A percentile compares a stretch with the other conserved stretches of the same genome.
Conservation (phyloP, 2,797 vertebrate species). For the Synanceia verrucosa region DNA sequence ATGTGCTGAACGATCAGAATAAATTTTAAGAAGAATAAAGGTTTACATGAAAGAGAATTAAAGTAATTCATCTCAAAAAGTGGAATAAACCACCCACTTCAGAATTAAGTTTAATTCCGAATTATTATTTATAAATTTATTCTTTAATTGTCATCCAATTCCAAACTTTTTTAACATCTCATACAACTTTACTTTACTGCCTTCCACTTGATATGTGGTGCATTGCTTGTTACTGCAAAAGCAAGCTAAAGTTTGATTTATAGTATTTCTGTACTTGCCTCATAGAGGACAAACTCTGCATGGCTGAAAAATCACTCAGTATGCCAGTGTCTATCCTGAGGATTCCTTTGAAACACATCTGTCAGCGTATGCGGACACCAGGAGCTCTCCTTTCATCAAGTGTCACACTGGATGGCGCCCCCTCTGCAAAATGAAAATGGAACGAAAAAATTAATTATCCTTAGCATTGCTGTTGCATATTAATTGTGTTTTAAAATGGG, state of each 20-base stretch:
- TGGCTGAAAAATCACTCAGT: constrained; percentile 10
- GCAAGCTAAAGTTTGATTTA: background rate
- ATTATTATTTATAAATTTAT: no score
- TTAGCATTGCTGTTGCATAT: constrained; percentile 63
- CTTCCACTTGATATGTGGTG: background rate
- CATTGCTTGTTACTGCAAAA: background rate
- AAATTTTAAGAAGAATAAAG: no score
- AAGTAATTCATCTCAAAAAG: no score
- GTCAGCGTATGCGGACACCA: constrained; percentile 50
- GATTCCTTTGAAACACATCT: constrained; percentile 59
- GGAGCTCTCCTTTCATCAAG: constrained; percentile 65
- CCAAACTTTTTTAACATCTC: background rate
- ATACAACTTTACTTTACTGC: background rate
- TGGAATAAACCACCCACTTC: no score
- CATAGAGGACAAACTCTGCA: constrained; percentile 17
- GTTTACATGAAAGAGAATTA: no score
- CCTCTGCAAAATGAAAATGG: constrained; percentile 58
- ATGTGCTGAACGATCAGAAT: no score
- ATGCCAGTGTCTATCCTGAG: constrained; percentile 1
- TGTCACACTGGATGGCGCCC: constrained; percentile 48
- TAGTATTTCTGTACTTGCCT: background rate
- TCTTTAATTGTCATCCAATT: background rate
- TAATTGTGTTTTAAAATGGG: constrained; percentile 67
- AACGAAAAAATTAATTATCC: constrained; percentile 72
- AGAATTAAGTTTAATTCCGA: no score